These are phyloP conservation scores for Tubulanus polymorphus DNA, from an alignment of 2,888 invertebrate genomes.

Conservation along the genomic window DNA sequence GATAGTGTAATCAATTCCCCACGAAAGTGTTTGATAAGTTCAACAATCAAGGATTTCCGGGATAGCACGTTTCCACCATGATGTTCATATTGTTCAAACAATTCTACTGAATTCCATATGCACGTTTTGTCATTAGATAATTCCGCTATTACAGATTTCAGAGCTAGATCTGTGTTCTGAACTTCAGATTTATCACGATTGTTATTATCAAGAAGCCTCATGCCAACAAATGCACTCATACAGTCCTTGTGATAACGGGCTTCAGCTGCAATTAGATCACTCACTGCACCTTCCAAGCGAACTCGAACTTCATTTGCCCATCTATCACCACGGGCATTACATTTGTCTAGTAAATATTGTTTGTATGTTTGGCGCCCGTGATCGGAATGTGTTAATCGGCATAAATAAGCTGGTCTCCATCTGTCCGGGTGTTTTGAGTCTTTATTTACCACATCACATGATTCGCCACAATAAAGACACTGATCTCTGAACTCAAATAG, in stretches of 20 bases:
- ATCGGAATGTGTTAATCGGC: no score
- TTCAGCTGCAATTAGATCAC: slow-evolving; percentile 20
- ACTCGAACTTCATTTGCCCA: neutral
- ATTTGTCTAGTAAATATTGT: neutral
- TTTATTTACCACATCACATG: neutral
- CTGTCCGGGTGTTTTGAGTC: neutral
- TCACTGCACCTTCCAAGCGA: slow-evolving; percentile 11
- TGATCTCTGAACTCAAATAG: neutral
- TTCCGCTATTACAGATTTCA: neutral
- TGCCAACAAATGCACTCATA: neutral
- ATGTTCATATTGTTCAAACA: neutral
- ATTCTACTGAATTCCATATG: neutral
- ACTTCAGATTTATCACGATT: neutral
- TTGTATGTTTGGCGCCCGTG: no score
- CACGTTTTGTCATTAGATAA: neutral
- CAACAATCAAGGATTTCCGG: neutral
- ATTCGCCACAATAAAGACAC: neutral
- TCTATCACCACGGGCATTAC: neutral
- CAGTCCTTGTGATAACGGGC: slow-evolving; percentile 18
- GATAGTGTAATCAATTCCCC: neutral
- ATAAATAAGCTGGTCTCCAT: no score
- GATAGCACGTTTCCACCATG: neutral
- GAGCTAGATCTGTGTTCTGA: neutral
- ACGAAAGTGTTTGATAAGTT: neutral
- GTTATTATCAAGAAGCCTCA: neutral